Evolutionary conservation across 2,797 vertebrate species (phyloP).

Genomic region (Sarcoramphus papa): DNA sequence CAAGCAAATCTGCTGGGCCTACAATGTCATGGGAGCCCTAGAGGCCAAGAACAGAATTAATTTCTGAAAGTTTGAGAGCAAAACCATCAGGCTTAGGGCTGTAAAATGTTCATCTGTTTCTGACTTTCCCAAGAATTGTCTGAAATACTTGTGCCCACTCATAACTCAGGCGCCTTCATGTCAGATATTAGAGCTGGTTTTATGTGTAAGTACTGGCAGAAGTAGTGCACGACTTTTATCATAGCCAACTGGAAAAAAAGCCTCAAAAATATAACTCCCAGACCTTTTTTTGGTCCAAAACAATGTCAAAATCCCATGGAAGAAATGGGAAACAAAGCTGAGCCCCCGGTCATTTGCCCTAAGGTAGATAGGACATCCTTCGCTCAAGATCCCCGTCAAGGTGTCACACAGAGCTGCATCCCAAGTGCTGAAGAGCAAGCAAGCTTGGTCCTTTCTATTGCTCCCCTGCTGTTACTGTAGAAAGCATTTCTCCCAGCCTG

Average conservation of each 20-base stretch:
- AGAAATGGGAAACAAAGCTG: neutral
- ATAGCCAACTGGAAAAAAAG: neutral
- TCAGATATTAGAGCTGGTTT: neutral
- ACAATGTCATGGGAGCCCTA: slow-evolving; percentile 14
- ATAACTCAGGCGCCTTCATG: neutral
- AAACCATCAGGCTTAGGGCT: neutral
- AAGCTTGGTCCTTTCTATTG: neutral
- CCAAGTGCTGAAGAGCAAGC: neutral
- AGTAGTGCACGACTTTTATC: neutral
- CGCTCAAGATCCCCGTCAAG: neutral
- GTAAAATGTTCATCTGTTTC: slow-evolving; percentile 38
- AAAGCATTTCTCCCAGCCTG: neutral
- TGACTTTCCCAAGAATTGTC: neutral
- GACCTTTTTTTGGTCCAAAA: neutral
- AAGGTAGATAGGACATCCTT: neutral
- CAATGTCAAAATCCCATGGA: neutral
- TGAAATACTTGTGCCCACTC: neutral
- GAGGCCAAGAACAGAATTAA: slow-evolving; percentile 35
- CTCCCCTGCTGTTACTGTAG: neutral
- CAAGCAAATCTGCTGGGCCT: neutral
- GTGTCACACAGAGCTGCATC: neutral
- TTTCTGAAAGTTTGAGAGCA: slow-evolving; percentile 26
- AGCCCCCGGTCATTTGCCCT: neutral
- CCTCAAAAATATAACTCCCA: neutral
- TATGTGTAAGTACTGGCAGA: neutral